These are phyloP conservation scores for Geotrupes spiniger DNA, from an alignment of 2,888 invertebrate genomes.

Conservation along the genomic window DNA sequence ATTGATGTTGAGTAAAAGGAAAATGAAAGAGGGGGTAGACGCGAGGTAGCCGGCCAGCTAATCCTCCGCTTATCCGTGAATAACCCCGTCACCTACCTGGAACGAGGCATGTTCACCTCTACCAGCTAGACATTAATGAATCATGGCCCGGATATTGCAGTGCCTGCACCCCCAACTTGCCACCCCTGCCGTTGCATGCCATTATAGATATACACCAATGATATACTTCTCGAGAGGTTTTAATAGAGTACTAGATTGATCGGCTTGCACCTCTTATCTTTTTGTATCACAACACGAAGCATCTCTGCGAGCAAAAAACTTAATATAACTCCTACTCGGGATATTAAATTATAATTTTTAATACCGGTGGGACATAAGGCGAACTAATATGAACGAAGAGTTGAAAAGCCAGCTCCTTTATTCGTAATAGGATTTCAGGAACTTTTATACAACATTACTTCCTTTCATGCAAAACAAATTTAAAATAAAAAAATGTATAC, in stretches of 20 bases:
- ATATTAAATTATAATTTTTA: slow-evolving; percentile 42
- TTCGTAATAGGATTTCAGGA: slow-evolving; percentile 5
- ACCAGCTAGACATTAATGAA: slow-evolving; percentile 34
- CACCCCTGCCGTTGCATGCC: slow-evolving; percentile 26
- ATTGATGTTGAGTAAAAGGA: slow-evolving; percentile 20
- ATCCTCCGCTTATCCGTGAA: slow-evolving; percentile 30
- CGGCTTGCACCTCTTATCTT: slow-evolving; percentile 11
- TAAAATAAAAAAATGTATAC: too few relatives aligned
- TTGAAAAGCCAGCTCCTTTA: slow-evolving; percentile 3
- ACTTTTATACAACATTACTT: slow-evolving; percentile 8
- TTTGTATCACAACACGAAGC: slow-evolving; percentile 10
- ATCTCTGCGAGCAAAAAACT: slow-evolving; percentile 24
- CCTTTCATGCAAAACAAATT: slow-evolving; percentile 10
- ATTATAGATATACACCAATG: slow-evolving; percentile 22
- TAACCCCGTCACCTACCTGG: slow-evolving; percentile 29
- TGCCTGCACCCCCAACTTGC: slow-evolving; percentile 26
- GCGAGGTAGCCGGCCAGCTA: slow-evolving; percentile 25
- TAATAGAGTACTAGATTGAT: slow-evolving; percentile 18
- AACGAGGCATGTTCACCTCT: slow-evolving; percentile 32
- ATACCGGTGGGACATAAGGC: slow-evolving; percentile 32
- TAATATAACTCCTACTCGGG: slow-evolving; percentile 33
- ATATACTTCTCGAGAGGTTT: slow-evolving; percentile 14
- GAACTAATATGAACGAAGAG: slow-evolving; percentile 12
- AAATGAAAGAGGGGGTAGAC: neutral
- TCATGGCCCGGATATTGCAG: slow-evolving; percentile 39